phyloP scores from a whole-genome alignment of 1,140 invertebrate species.

The Drosophila subpulchrella region DNA sequence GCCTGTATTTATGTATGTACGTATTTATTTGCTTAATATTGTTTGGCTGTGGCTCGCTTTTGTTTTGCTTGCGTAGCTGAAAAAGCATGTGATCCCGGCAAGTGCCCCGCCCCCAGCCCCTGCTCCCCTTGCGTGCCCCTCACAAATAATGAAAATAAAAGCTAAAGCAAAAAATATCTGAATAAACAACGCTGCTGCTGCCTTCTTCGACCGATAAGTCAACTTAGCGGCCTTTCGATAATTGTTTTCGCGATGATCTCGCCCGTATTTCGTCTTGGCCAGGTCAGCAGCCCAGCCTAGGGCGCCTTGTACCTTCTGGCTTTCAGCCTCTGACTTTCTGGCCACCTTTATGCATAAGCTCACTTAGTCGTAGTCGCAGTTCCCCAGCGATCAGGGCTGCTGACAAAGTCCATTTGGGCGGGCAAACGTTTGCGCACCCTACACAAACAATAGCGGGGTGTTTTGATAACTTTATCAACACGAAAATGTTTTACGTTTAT shows the following conservation, averaged over 20 bases:
- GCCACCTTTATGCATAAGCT: conserved; percentile 15
- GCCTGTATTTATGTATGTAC: conserved; percentile 9
- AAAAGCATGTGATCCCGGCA: conserved; percentile 79
- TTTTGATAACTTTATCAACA: background rate
- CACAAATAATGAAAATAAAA: conserved; percentile 57
- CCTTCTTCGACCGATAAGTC: conserved; percentile 28
- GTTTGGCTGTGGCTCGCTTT: conserved; percentile 71
- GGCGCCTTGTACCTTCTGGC: conserved; percentile 19
- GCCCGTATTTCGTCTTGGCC: conserved; percentile 18
- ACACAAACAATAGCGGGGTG: background rate
- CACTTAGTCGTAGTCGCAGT: conserved; percentile 24
- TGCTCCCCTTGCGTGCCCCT: background rate
- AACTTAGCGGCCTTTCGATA: conserved; percentile 62
- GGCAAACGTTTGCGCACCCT: conserved; percentile 9
- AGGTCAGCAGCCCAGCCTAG: conserved; percentile 38
- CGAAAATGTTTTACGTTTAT: no score
- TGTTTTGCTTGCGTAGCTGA: conserved; percentile 82
- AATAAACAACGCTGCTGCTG: conserved; percentile 42
- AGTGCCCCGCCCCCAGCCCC: conserved; percentile 35
- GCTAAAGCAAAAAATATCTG: conserved; percentile 45
- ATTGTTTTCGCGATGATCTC: conserved; percentile 56
- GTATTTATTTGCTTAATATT: conserved; percentile 72
- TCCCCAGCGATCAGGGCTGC: conserved; percentile 23
- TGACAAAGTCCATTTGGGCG: conserved; percentile 50
- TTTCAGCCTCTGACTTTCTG: conserved; percentile 24